Evolutionary conservation across 2,797 vertebrate species (phyloP).

Genomic region (Pelobates cultripes): DNA sequence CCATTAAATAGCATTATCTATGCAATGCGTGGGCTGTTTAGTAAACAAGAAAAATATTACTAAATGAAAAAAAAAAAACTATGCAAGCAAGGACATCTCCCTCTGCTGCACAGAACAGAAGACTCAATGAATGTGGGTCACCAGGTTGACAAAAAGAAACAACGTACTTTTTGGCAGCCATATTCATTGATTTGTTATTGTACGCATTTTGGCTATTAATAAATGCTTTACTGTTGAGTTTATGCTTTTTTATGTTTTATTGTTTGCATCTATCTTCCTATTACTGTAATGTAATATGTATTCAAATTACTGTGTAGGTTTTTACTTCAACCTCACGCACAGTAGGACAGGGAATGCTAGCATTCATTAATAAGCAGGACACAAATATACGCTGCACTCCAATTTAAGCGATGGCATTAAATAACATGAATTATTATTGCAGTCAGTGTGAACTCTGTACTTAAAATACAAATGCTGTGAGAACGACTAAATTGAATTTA

Average conservation of each 20-base stretch:
- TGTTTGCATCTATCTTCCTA: constrained; percentile 31
- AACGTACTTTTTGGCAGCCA: background rate
- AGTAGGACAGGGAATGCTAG: constrained; percentile 28
- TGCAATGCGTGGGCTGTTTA: too few relatives aligned
- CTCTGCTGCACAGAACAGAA: too few relatives aligned
- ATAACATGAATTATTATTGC: constrained; percentile 55
- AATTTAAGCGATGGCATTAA: constrained; percentile 44
- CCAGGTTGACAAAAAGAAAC: background rate
- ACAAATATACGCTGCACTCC: constrained; percentile 36
- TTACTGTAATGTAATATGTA: constrained; percentile 19
- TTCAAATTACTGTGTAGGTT: constrained; percentile 36
- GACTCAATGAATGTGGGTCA: too few relatives aligned
- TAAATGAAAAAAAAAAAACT: too few relatives aligned
- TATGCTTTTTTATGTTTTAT: constrained; percentile 18
- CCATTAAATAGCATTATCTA: too few relatives aligned
- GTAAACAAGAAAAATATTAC: too few relatives aligned
- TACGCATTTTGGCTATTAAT: background rate
- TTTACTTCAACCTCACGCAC: constrained; percentile 28
- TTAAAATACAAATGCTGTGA: constrained; percentile 47
- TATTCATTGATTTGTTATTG: background rate
- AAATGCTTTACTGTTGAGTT: constrained; percentile 2
- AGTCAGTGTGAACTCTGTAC: constrained; percentile 61
- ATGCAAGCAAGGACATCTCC: too few relatives aligned
- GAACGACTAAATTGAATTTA: constrained; percentile 51
- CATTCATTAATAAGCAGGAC: constrained; percentile 48